Percentiles rank a stretch among this genome's conserved stretches.
Conservation (phyloP, 2,888 invertebrate species). For the Eremobia ochroleuca region DNA sequence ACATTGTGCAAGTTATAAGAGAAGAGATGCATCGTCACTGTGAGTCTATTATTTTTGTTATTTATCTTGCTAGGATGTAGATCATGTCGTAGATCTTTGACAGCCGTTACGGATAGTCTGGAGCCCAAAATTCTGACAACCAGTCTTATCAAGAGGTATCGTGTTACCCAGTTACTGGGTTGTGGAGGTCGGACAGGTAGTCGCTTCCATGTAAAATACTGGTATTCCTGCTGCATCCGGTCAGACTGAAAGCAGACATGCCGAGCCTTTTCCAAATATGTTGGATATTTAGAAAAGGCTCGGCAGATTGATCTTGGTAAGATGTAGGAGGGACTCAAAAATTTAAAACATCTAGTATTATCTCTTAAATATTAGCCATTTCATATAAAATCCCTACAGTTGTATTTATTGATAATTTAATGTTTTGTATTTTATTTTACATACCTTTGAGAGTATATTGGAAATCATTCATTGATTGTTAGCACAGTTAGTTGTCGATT, state of each 20-base stretch:
- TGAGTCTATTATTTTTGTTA: constrained; percentile 71
- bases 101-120: neutral
- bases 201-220: too few species aligned
- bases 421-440: neutral
- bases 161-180: too few species aligned
- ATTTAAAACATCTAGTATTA: neutral
- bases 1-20: constrained; percentile 77
- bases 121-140: neutral
- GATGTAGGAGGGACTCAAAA: neutral
- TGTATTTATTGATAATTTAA: neutral
- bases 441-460: too few species aligned
- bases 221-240: too few species aligned
- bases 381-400: neutral
- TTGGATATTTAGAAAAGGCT: too few species aligned
- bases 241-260: too few species aligned
- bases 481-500: neutral
- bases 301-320: neutral
- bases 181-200: too few species aligned
- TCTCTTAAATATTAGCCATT: neutral
- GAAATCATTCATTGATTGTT: constrained; percentile 1
- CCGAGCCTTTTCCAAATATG: too few species aligned
- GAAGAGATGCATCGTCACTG: constrained; percentile 74
- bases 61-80: constrained; percentile 33
- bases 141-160: neutral
- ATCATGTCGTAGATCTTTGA: neutral